Percentiles rank a stretch among this genome's conserved stretches.
Evolutionary conservation across 2,888 invertebrate species (phyloP).

Genomic region (Craniophora ligustri): DNA sequence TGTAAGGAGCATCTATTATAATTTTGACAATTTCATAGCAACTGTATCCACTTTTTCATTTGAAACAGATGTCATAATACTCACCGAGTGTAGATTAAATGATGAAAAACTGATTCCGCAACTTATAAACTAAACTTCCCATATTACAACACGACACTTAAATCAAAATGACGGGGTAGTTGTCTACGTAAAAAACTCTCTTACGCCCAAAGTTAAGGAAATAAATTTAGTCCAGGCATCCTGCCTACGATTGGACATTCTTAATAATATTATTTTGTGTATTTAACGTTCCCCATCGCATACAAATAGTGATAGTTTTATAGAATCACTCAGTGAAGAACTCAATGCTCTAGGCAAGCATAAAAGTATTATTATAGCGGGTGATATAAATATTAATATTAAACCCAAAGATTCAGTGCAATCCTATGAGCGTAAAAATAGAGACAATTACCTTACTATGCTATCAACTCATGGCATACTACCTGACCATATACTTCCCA

Average conservation of each 20-base stretch:
- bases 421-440: not conserved
- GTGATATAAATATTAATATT: not conserved
- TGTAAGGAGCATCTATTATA: not conserved
- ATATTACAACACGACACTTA: not conserved
- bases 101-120: not conserved
- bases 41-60: not conserved
- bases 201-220: not conserved
- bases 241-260: not conserved
- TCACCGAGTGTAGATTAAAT: not conserved
- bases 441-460: not conserved
- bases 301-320: not conserved
- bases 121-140: not conserved
- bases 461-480: not conserved
- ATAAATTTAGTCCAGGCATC: not conserved
- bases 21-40: not conserved
- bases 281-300: not conserved
- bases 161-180: not conserved
- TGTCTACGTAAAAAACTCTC: not conserved
- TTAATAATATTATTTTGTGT: not conserved
- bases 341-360: too few species aligned
- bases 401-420: not conserved
- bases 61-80: not conserved
- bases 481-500: not conserved
- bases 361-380: not conserved
- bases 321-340: not conserved